These are phyloP conservation scores for Lateolabrax maculatus DNA, from an alignment of 2,797 vertebrate species.

Conservation along the genomic window DNA sequence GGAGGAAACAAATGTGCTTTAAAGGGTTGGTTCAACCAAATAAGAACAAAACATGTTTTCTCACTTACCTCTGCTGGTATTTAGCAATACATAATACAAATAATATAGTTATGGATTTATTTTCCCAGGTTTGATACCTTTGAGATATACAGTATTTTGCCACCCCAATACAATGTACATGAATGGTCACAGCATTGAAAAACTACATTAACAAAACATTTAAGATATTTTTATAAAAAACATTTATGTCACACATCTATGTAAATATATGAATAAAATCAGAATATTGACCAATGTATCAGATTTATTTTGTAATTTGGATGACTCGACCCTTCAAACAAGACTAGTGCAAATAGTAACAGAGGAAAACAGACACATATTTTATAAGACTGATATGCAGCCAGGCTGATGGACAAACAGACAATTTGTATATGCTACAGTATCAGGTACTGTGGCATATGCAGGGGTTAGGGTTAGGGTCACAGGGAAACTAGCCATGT, in stretches of 20 bases:
- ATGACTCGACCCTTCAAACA: background rate
- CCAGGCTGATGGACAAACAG: background rate
- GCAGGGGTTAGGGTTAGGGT: too few relatives aligned
- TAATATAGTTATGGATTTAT: background rate
- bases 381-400: background rate
- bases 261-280: background rate
- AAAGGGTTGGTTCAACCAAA: slow-evolving; percentile 24
- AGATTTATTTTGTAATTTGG: background rate
- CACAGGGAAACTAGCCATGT: background rate
- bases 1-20: slow-evolving; percentile 31
- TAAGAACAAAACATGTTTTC: background rate
- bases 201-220: background rate
- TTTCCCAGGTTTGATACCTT: background rate
- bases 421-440: background rate
- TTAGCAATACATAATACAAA: too few relatives aligned
- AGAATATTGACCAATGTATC: background rate
- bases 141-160: background rate
- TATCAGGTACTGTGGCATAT: too few relatives aligned
- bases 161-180: too few relatives aligned
- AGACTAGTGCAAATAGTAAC: background rate
- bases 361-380: background rate
- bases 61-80: background rate
- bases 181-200: too few relatives aligned
- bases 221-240: background rate
- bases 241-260: background rate